phyloP scores from a whole-genome alignment of 2,888 invertebrate genomes.

The Patella ulyssiponensis region DNA sequence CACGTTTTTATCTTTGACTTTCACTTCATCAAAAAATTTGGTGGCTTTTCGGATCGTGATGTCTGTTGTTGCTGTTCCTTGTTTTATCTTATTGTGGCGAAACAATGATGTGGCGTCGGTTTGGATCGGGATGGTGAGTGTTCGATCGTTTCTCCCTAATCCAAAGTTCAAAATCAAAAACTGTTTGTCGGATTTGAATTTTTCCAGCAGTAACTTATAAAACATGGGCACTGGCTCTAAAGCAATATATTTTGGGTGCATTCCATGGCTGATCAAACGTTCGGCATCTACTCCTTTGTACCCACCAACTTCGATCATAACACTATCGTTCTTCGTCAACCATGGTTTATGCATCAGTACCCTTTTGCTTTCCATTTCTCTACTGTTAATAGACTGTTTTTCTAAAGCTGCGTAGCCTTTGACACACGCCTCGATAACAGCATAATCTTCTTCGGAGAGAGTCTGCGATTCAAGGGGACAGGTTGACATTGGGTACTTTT shows the following conservation, averaged over 20 bases:
- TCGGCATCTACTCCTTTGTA: constrained; percentile 26
- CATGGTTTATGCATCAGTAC: neutral
- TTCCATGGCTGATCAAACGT: neutral
- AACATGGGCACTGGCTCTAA: constrained; percentile 26
- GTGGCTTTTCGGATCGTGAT: constrained; percentile 10
- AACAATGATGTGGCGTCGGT: constrained; percentile 22
- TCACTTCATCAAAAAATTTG: constrained; percentile 16
- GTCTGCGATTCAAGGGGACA: neutral
- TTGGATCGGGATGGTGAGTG: constrained; percentile 2
- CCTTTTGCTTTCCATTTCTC: neutral
- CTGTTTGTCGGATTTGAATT: constrained; percentile 11
- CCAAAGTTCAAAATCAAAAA: constrained; percentile 24
- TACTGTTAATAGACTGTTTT: neutral
- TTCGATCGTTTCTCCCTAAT: constrained; percentile 18
- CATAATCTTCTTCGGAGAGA: neutral
- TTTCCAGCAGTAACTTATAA: constrained; percentile 2
- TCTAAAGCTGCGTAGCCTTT: neutral
- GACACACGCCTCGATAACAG: neutral
- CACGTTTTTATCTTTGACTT: constrained; percentile 12
- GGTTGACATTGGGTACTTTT: neutral
- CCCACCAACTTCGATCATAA: constrained; percentile 21
- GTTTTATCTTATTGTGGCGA: neutral
- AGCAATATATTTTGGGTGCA: constrained; percentile 14
- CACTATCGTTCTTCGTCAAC: constrained; percentile 1
- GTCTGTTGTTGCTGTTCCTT: neutral